These are phyloP conservation scores for Theocolax elegans DNA, from an alignment of 1,140 invertebrate genomes.

Conservation along the genomic window DNA sequence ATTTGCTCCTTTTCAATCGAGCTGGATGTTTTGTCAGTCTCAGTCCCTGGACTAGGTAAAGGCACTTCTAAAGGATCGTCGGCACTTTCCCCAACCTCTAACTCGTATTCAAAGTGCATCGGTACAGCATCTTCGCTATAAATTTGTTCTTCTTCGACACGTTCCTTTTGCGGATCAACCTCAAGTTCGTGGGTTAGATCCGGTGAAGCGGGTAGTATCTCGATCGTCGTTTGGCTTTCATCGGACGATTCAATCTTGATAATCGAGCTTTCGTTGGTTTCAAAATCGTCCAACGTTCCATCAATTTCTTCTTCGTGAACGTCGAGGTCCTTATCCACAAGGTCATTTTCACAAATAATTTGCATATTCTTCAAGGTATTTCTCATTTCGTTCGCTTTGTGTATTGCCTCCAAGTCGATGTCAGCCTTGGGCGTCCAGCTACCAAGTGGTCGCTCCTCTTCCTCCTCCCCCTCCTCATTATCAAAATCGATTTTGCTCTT, in stretches of 20 bases:
- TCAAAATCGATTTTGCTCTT: conserved; percentile 27
- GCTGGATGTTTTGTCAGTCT: neutral
- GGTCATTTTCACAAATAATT: neutral
- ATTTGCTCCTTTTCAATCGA: neutral
- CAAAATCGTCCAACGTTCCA: conserved; percentile 30
- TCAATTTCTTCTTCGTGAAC: conserved; percentile 33
- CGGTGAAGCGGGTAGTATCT: conserved; percentile 60
- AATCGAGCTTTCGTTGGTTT: conserved; percentile 47
- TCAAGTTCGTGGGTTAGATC: conserved; percentile 43
- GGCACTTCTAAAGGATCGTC: conserved; percentile 45
- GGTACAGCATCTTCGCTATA: conserved; percentile 51
- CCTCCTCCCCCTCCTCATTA: neutral
- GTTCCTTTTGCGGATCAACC: conserved; percentile 26
- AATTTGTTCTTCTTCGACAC: conserved; percentile 44
- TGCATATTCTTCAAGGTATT: neutral
- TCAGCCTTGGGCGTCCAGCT: conserved; percentile 4
- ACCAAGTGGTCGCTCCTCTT: neutral
- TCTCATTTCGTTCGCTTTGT: conserved; percentile 32
- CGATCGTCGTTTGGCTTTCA: conserved; percentile 62
- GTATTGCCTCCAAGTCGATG: neutral
- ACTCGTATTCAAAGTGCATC: conserved; percentile 57
- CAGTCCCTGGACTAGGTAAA: conserved; percentile 32
- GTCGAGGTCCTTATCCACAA: conserved; percentile 29
- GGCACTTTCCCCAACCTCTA: conserved; percentile 55
- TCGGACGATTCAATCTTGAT: conserved; percentile 64